These are phyloP conservation scores for Typhlichthys eigenmanni DNA, from an alignment of 2,797 vertebrate genomes.

Conservation along the genomic window DNA sequence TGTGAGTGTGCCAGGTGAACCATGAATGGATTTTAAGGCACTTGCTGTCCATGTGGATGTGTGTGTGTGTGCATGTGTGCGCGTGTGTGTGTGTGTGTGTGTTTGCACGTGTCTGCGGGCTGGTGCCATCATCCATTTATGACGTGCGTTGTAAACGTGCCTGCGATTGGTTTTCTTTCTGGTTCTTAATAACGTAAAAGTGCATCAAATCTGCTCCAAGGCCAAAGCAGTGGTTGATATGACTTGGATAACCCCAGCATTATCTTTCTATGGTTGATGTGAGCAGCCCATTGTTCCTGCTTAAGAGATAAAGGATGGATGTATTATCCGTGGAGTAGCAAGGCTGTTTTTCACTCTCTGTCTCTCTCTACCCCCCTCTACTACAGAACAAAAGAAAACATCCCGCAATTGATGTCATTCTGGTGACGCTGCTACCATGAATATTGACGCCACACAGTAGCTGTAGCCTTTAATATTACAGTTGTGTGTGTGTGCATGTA, in stretches of 20 bases:
- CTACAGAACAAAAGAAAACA: conserved; percentile 19
- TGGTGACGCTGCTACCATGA: conserved; percentile 6
- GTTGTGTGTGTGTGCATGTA: neutral
- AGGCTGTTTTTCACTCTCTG: conserved; percentile 10
- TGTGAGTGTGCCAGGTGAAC: too few relatives aligned
- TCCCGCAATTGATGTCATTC: conserved; percentile 28
- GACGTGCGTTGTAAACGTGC: conserved; percentile 5
- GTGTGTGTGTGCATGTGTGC: neutral
- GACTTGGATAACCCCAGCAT: conserved; percentile 18
- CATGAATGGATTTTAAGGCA: too few relatives aligned
- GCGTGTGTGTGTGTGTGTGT: neutral
- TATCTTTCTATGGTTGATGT: conserved; percentile 7
- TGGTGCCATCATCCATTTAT: conserved; percentile 6
- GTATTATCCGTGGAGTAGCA: conserved; percentile 9
- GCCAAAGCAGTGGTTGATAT: conserved; percentile 20
- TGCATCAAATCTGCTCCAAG: conserved; percentile 9
- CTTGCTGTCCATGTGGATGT: neutral
- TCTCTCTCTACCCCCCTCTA: conserved; percentile 11
- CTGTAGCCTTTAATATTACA: conserved; percentile 7
- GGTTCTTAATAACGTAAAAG: conserved; percentile 16
- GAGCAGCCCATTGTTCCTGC: conserved; percentile 25
- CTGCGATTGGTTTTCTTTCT: conserved; percentile 9
- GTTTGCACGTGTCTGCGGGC: conserved; percentile 19
- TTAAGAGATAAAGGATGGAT: conserved; percentile 13
- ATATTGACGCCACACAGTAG: conserved; percentile 20